These are phyloP conservation scores for Hyposmocoma kahamanoa DNA, from an alignment of 1,140 invertebrate genomes.

Conservation along the genomic window DNA sequence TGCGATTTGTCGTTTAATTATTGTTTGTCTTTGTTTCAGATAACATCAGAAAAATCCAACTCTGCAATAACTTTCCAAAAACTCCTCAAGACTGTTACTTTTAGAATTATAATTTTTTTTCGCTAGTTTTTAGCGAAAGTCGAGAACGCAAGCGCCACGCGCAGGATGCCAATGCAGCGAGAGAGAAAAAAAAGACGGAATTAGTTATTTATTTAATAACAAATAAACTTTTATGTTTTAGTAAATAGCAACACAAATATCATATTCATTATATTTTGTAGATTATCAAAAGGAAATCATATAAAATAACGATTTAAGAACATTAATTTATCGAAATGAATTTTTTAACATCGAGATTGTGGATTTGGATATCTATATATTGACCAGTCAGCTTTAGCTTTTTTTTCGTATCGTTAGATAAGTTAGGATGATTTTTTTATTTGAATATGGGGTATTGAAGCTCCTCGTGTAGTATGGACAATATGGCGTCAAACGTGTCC, in stretches of 20 bases:
- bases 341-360: not conserved
- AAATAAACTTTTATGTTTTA: slow-evolving; percentile 1
- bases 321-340: too few relatives aligned
- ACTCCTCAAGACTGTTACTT: slow-evolving; percentile 64
- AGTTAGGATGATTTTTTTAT: too few relatives aligned
- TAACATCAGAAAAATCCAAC: slow-evolving; percentile 45
- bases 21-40: slow-evolving; percentile 71
- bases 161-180: slow-evolving; percentile 56
- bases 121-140: slow-evolving; percentile 37
- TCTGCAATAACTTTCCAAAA: slow-evolving; percentile 65
- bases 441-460: not conserved
- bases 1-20: too few relatives aligned
- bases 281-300: too few relatives aligned
- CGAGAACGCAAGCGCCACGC: slow-evolving; percentile 19
- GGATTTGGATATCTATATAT: not conserved
- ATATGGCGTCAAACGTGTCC: slow-evolving; percentile 63
- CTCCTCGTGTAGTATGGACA: slow-evolving; percentile 59
- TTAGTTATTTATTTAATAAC: slow-evolving; percentile 61
- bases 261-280: too few relatives aligned
- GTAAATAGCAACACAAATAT: slow-evolving; percentile 3
- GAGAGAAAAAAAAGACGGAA: slow-evolving; percentile 70
- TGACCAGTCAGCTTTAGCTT: not conserved
- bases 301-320: too few relatives aligned
- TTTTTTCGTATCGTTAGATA: not conserved
- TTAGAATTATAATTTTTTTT: slow-evolving; percentile 44